phyloP scores from a whole-genome alignment of 2,113 vertebrate species.

The Atherinomorus stipes region DNA sequence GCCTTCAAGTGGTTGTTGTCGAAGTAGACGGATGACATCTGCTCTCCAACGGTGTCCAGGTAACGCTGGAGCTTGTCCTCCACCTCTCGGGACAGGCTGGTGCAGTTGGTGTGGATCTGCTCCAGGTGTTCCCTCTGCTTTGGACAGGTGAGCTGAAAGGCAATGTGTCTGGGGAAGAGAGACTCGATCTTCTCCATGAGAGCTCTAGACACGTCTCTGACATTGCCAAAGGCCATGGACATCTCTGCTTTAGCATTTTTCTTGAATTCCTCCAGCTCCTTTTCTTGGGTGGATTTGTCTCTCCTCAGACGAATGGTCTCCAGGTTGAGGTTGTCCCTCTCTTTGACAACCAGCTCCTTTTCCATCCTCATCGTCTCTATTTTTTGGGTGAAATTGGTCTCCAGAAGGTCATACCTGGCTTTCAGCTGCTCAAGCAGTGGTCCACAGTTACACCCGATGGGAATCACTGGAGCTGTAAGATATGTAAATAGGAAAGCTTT shows the following conservation, averaged over 20 bases:
- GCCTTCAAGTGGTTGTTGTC: conserved; percentile 71
- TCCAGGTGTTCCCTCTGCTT: conserved; percentile 77
- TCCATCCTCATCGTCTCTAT: conserved; percentile 47
- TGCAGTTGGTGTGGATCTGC: conserved; percentile 74
- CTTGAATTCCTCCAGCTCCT: conserved; percentile 50
- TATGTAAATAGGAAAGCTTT: not conserved
- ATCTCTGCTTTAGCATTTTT: conserved; percentile 77
- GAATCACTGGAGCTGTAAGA: not conserved
- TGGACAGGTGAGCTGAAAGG: conserved; percentile 79
- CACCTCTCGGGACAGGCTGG: conserved; percentile 76
- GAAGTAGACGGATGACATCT: conserved; percentile 56
- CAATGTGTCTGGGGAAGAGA: conserved; percentile 66
- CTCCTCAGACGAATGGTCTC: conserved; percentile 73
- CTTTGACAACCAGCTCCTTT: conserved; percentile 57
- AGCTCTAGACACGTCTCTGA: conserved; percentile 74
- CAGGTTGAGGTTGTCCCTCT: conserved; percentile 63
- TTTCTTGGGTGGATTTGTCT: conserved; percentile 61
- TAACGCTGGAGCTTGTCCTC: conserved; percentile 74
- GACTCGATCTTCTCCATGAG: conserved; percentile 78
- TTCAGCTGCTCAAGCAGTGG: conserved; percentile 11
- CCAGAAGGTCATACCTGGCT: conserved; percentile 51
- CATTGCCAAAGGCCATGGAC: conserved; percentile 61
- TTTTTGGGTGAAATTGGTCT: conserved; percentile 76
- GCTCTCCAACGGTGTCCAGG: conserved; percentile 61
- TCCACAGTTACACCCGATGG: conserved; percentile 43